A percentile compares a stretch with the other conserved stretches of the same genome.
phyloP scores from a whole-genome alignment of 2,113 vertebrate species.

The Catharus bicknelli region DNA sequence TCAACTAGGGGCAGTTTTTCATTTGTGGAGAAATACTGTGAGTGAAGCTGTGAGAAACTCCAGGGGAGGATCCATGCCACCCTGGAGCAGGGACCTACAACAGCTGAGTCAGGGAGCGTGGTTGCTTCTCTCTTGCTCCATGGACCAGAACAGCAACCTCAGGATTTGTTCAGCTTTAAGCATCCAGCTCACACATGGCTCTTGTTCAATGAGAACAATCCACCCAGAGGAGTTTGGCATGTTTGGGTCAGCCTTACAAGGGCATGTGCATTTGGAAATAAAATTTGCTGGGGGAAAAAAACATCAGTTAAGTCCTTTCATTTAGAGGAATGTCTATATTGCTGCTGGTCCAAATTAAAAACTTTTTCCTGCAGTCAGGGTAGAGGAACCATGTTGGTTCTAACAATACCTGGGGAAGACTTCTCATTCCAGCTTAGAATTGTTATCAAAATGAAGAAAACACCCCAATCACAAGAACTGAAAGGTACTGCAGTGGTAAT shows the following conservation, averaged over 20 bases:
- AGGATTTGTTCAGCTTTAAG: neutral
- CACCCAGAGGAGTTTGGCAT: neutral
- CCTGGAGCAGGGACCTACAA: neutral
- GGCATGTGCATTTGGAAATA: neutral
- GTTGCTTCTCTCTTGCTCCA: neutral
- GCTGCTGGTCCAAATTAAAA: neutral
- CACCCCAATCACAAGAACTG: neutral
- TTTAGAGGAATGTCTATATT: neutral
- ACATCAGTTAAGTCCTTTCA: neutral
- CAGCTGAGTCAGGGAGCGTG: neutral
- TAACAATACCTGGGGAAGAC: neutral
- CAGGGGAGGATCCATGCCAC: neutral
- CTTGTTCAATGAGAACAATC: neutral
- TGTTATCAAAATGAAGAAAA: neutral
- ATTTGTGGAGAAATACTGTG: neutral
- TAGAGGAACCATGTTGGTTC: neutral
- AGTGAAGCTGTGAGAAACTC: neutral
- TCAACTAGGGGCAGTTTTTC: accelerated
- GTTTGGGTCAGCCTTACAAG: neutral
- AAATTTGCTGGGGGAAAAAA: neutral
- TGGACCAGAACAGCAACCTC: neutral
- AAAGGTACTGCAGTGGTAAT: neutral
- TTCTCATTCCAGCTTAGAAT: neutral
- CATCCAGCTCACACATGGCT: accelerated
- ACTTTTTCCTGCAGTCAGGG: neutral